A percentile compares a stretch with the other conserved stretches of the same genome.
phyloP scores from a whole-genome alignment of 2,797 vertebrate species.

The Holocentrus rufus region DNA sequence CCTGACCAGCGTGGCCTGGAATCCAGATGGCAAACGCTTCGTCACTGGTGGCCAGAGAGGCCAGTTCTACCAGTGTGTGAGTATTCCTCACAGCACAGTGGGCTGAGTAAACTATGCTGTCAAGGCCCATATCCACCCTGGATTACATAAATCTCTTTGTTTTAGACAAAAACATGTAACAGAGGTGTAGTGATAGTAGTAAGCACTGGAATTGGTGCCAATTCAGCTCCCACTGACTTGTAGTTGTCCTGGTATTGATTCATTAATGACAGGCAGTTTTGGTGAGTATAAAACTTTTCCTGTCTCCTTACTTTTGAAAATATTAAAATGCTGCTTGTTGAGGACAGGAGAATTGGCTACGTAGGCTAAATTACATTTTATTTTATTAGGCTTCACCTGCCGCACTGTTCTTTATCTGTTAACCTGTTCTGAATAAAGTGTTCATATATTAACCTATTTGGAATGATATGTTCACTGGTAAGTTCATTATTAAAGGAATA shows the following conservation, averaged over 20 bases:
- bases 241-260: too few relatives aligned
- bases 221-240: background rate
- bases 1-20: constrained; percentile 97
- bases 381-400: too few relatives aligned
- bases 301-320: background rate
- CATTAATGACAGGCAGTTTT: background rate
- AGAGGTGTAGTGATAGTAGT: background rate
- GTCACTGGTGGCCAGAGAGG: constrained; percentile 96
- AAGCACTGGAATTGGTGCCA: too few relatives aligned
- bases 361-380: too few relatives aligned
- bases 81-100: constrained; percentile 68
- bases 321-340: too few relatives aligned
- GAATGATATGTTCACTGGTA: too few relatives aligned
- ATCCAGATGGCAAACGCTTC: constrained; percentile 97
- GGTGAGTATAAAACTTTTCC: background rate
- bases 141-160: background rate
- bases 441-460: too few relatives aligned
- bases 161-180: background rate
- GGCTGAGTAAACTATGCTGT: background rate
- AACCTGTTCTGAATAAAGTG: too few relatives aligned
- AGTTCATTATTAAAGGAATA: too few relatives aligned
- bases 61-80: constrained; percentile 99
- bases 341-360: too few relatives aligned
- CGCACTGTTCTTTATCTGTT: too few relatives aligned
- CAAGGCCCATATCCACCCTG: background rate